These are phyloP conservation scores for Muricea muricata DNA, from an alignment of 92 coral and sea anemone genomes.

Conservation along the genomic window DNA sequence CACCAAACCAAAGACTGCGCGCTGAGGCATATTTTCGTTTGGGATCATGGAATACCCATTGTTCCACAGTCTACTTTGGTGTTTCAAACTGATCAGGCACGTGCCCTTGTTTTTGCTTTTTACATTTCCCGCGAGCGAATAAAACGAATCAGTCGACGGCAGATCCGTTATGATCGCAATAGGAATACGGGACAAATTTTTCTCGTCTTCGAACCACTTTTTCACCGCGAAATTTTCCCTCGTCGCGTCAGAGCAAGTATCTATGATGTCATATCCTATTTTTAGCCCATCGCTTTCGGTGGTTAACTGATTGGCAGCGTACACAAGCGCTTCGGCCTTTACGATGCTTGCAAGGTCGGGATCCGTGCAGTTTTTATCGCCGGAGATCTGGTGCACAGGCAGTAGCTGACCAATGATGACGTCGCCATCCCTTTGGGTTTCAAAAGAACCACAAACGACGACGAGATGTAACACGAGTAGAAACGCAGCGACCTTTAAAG, in stretches of 20 bases:
- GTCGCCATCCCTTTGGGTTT: conserved; percentile 31
- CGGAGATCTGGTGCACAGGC: conserved; percentile 32
- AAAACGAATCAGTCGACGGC: background rate
- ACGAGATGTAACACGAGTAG: too few species aligned
- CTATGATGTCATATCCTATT: conserved; percentile 29
- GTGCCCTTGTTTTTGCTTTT: background rate
- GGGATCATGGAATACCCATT: conserved; percentile 28
- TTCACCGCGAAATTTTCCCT: background rate
- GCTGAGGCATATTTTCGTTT: background rate
- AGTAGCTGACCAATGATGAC: conserved; percentile 53
- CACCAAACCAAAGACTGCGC: conserved; percentile 73
- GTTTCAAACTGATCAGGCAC: conserved; percentile 19
- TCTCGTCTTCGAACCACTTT: conserved; percentile 20
- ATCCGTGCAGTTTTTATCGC: conserved; percentile 32
- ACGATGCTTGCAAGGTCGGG: conserved; percentile 49
- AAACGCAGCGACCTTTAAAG: background rate
- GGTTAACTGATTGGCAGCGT: conserved; percentile 49
- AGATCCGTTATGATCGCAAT: conserved; percentile 29
- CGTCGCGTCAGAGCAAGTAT: background rate
- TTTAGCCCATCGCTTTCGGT: conserved; percentile 22
- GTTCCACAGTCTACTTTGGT: background rate
- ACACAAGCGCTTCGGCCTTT: conserved; percentile 62
- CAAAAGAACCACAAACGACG: background rate
- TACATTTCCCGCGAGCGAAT: background rate
- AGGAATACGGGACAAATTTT: conserved; percentile 23